Conservation (phyloP, 2,113 vertebrate species). For the Coptodon rendalli region DNA sequence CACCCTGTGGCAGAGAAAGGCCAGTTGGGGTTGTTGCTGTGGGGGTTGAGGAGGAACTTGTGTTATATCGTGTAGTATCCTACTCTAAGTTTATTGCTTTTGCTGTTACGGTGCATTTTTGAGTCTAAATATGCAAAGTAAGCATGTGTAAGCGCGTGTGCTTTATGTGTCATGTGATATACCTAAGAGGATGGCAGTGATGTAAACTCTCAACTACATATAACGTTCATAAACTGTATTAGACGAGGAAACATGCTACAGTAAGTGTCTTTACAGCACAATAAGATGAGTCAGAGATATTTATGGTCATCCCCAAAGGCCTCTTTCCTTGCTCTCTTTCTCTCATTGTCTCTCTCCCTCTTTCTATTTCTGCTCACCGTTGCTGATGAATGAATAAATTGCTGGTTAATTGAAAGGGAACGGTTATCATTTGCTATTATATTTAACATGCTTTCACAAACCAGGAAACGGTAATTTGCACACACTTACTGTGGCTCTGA, state of each 20-base stretch:
- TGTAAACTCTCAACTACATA: neutral
- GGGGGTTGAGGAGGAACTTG: neutral
- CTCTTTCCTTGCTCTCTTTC: slow-evolving; percentile 15
- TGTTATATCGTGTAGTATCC: neutral
- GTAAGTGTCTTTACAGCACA: slow-evolving; percentile 51
- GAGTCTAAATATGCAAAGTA: neutral
- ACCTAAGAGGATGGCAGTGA: neutral
- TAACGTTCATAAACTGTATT: neutral
- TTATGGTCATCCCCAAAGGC: slow-evolving; percentile 60
- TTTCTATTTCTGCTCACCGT: slow-evolving; percentile 13
- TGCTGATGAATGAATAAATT: slow-evolving; percentile 56
- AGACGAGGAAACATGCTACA: slow-evolving; percentile 13
- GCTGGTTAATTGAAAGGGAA: slow-evolving; percentile 44
- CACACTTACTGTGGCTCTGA: neutral
- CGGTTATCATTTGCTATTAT: slow-evolving; percentile 40
- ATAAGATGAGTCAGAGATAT: slow-evolving; percentile 70
- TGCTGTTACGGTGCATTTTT: neutral
- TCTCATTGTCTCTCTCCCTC: slow-evolving; percentile 9
- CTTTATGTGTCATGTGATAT: neutral
- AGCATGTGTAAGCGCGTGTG: neutral
- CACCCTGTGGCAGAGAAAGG: neutral
- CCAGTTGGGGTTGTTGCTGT: neutral
- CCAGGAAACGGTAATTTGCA: slow-evolving; percentile 37
- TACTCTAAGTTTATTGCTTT: neutral
- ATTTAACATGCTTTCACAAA: slow-evolving; percentile 22